Conservation (phyloP, 1,140 invertebrate species). For the Limonius californicus region DNA sequence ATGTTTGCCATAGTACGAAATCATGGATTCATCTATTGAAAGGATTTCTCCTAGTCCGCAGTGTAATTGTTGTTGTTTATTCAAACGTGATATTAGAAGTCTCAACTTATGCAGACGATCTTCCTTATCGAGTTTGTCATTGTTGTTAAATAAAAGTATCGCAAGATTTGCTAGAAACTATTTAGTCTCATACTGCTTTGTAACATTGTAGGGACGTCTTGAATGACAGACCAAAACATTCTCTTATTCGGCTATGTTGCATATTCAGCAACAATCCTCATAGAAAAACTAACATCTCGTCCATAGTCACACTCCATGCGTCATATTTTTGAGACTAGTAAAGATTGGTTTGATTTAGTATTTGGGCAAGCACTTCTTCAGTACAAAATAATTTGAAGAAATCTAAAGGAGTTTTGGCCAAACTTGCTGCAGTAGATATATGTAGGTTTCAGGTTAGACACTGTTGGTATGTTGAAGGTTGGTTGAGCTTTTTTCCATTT, state of each 20-base stretch:
- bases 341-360: background rate
- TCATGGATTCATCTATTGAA: background rate
- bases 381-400: too few species aligned
- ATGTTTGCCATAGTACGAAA: background rate
- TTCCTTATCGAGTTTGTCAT: background rate
- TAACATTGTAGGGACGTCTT: background rate
- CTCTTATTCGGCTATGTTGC: background rate
- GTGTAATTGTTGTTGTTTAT: background rate
- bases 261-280: background rate
- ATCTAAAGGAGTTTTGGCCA: too few species aligned
- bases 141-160: background rate
- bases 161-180: background rate
- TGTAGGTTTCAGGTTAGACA: too few species aligned
- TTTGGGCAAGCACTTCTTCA: too few species aligned
- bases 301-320: background rate
- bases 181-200: background rate
- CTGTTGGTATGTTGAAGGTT: too few species aligned
- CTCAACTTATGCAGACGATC: background rate
- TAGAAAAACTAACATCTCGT: background rate
- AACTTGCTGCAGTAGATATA: too few species aligned
- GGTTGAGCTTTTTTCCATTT: too few species aligned
- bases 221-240: background rate
- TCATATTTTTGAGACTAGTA: background rate
- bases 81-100: background rate
- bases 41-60: background rate